These are phyloP conservation scores for Heterochromis multidens DNA, from an alignment of 2,113 vertebrate species.

Conservation along the genomic window DNA sequence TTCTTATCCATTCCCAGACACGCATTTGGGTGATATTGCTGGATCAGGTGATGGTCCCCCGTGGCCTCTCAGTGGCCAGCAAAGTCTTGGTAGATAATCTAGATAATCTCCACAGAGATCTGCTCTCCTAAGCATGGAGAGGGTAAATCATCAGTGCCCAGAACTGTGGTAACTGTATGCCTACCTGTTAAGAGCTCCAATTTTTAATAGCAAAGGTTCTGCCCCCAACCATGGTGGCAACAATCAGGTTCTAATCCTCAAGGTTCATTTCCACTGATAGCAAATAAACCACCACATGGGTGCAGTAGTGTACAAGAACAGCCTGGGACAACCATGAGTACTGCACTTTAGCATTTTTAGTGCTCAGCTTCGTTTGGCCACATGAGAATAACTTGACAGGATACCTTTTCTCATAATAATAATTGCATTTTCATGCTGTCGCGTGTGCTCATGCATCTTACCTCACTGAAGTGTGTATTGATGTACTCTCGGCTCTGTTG, in stretches of 20 bases:
- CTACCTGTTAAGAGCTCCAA: neutral
- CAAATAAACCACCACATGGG: neutral
- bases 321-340: neutral
- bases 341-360: neutral
- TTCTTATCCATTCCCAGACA: neutral
- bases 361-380: neutral
- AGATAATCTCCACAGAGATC: neutral
- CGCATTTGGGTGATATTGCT: neutral
- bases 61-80: neutral
- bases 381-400: neutral
- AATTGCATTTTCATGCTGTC: neutral
- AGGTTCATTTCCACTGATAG: neutral
- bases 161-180: neutral
- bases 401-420: neutral
- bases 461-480: constrained; percentile 84
- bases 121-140: neutral
- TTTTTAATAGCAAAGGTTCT: neutral
- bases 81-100: neutral
- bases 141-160: neutral
- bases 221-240: neutral
- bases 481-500: constrained; percentile 75
- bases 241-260: neutral
- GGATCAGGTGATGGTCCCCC: neutral
- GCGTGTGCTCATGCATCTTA: constrained; percentile 2
- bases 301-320: neutral